Percentiles rank a stretch among this genome's conserved stretches.
These are phyloP conservation scores for Actenoides lindsayi DNA, from an alignment of 2,113 vertebrate genomes.

Conservation along the genomic window DNA sequence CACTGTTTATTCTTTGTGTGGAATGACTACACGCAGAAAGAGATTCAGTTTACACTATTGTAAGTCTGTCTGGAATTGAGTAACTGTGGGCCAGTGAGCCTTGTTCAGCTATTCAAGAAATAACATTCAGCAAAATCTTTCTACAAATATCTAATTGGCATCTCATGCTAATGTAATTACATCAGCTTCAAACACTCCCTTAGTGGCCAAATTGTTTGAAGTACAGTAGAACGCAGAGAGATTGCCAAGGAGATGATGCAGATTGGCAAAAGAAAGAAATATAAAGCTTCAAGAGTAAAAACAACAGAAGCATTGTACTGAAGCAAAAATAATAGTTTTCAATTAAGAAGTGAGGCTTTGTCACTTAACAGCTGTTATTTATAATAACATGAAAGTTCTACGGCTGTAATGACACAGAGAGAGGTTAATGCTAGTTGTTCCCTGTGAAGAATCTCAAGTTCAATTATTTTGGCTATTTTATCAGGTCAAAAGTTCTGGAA, in stretches of 20 bases:
- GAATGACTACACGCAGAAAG: neutral
- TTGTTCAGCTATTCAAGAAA: conserved; percentile 13
- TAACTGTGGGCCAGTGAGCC: neutral
- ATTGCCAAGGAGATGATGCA: neutral
- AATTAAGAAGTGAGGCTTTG: neutral
- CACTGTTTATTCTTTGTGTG: conserved; percentile 12
- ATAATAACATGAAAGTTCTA: neutral
- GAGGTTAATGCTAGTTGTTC: neutral
- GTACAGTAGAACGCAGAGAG: neutral
- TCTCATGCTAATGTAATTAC: conserved; percentile 4
- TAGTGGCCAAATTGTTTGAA: neutral
- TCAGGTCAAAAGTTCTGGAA: neutral
- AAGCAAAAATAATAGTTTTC: neutral
- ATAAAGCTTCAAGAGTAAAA: neutral
- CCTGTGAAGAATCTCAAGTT: neutral
- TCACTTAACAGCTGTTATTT: neutral
- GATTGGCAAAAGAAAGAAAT: neutral
- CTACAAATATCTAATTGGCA: neutral
- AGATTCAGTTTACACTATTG: conserved; percentile 7
- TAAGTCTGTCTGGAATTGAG: neutral
- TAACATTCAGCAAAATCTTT: neutral
- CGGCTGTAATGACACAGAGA: neutral
- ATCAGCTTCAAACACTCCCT: neutral
- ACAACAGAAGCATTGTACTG: neutral
- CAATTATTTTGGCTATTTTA: neutral